Base-by-base conservation (phyloP, 1,140 invertebrate species). In the Platyscapa corneri region DNA sequence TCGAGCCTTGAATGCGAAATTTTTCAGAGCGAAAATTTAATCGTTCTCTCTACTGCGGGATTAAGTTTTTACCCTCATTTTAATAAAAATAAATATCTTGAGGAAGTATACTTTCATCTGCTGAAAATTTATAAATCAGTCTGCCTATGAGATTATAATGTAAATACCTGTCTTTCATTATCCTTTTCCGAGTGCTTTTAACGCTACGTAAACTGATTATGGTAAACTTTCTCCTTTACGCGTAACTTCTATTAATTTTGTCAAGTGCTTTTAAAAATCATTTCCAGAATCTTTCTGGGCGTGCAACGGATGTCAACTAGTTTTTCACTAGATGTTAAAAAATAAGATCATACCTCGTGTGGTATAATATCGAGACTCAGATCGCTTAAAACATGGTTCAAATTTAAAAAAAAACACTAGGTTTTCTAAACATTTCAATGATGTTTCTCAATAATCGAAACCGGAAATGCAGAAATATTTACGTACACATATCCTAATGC, bases 1-100 rank as follows among this genome's bases (percentile, higher is more conserved):
- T 49, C 20, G 37, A 87, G 86, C 3, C 42, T 49, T 70, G 60
- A 81, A 81, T 81, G 64, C 75, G 65, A 56, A 67, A 79, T 86
- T 70, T 80, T 72, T 42, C 53, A 30, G 34, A 77, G 83, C 76
- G 77, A 64, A 70, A 74, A 82, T 72, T 82, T 72, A 56, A 82
- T 74, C 80, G 46, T 20, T 20, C 78, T 65, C 2, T 67, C 30
- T 37, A 77, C 46, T 56, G 30, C n/a, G 42, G 30, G 0, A 14
- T 20, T 72, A 72, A 72, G 34, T 27, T 72, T 39, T 72, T 72
- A 37, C 34, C 34, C 16, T 72, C 67, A 7, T 72, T 72, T 72
- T 37, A 72, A 39, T 72, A 39, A 72, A 39, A 72, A 72, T 72
- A 72, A 72, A 39, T 20, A 23, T 39, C 20, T 10, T 3, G 39